A percentile compares a stretch with the other conserved stretches of the same genome.
Evolutionary conservation across 2,113 vertebrate genomes (phyloP).

Genomic region (Zonotrichia leucophrys): DNA sequence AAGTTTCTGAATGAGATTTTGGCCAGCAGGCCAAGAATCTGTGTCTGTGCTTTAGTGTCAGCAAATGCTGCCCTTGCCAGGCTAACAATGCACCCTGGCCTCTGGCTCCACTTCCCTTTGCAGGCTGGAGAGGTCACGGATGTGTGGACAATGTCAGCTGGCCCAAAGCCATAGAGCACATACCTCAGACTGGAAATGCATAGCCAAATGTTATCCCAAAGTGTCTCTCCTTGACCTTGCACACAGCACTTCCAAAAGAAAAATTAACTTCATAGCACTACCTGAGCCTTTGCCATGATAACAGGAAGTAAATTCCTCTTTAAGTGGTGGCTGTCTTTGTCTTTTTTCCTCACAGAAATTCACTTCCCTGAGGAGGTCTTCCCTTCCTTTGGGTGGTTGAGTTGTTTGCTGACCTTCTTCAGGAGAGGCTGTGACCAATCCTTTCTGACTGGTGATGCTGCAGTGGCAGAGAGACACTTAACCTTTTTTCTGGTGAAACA

Average conservation of each 20-base stretch:
- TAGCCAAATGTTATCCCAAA: neutral
- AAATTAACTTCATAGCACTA: neutral
- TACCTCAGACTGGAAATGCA: neutral
- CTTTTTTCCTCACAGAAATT: neutral
- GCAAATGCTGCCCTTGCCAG: neutral
- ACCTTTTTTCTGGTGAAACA: neutral
- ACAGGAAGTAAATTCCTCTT: neutral
- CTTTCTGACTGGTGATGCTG: neutral
- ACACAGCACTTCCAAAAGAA: neutral
- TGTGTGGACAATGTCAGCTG: neutral
- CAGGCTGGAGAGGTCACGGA: neutral
- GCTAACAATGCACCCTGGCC: neutral
- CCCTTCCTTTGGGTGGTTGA: neutral
- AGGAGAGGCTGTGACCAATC: neutral
- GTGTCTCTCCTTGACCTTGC: accelerated
- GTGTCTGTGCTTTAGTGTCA: neutral
- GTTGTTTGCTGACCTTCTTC: neutral
- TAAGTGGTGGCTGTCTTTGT: neutral
- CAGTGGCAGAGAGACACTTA: neutral
- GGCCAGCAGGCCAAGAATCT: neutral
- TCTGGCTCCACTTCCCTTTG: neutral
- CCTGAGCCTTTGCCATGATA: neutral
- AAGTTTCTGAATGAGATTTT: neutral
- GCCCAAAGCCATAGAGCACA: accelerated
- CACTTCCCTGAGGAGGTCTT: neutral